Base-by-base conservation (phyloP, 2,888 invertebrate genomes). In the Priocnemis perturbator region DNA sequence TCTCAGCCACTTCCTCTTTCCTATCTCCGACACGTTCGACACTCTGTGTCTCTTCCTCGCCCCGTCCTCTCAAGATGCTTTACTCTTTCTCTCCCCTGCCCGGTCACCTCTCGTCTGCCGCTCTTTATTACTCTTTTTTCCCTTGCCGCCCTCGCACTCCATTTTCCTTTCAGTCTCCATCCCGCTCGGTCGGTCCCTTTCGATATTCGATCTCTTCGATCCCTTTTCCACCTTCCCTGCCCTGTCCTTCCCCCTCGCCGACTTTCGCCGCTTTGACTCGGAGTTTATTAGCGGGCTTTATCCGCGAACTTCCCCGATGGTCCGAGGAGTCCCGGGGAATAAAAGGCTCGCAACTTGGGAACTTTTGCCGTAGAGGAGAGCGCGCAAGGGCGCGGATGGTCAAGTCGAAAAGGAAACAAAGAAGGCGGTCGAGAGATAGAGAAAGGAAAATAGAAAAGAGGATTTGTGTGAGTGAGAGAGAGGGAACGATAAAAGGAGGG, bases 251-350 rank as follows among this genome's bases (percentile, higher is more conserved):
- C 11, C 45, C 19, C 23, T 52, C 23, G 30, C 15, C 69, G 70
- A 79, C 76, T 76, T 76, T 72, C 69, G 73, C 64, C 71, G 71
- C 79, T 79, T 79, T 76, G 79, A 77, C 75, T 77, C 70, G 72
- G 76, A 77, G 81, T 83, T 82, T 83, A 83, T 83, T 83, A 83
- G 82, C 74, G 81, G 76, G 82, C 77, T 83, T 82, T 79, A 77
- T 79, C 77, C 78, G 37, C 71, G 69, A 79, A 82, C 73, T 81
- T 79, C 69, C 37, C 73, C 72, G 69, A 77, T 73, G 74, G 78
- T 77, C 78, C 78, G 64, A 71, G 74, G 71, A 76, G 74, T 71
- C 76, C 60, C 61, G 66, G 71, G 66, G 71, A 79, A 83, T 77
- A 78, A 80, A 79, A 77, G 59, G 79, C 71, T 67, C 74, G 74